A percentile compares a stretch with the other conserved stretches of the same genome.
Conservation (phyloP, 2,888 invertebrate species). For the Himalopsyche kuldschensis region DNA sequence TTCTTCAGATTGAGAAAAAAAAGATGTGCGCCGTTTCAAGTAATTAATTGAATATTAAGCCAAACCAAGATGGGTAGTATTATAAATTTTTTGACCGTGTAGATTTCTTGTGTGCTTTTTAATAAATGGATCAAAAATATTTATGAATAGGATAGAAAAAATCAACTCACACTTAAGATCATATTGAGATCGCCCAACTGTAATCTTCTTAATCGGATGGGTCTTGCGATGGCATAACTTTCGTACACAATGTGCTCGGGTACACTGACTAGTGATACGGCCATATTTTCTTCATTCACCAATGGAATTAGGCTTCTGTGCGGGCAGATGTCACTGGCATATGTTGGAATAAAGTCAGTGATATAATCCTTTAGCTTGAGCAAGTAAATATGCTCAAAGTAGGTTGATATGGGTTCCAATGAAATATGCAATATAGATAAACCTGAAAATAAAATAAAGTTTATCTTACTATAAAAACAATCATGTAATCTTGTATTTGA, state of each 20-base stretch:
- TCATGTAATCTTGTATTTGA: neutral
- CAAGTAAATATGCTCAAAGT: constrained; percentile 76
- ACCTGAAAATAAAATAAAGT: constrained; percentile 49
- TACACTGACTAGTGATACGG: neutral
- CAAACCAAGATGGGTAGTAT: no score
- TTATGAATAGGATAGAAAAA: neutral
- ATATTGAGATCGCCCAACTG: neutral
- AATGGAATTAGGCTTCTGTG: neutral
- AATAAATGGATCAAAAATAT: neutral
- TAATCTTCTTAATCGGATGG: constrained; percentile 60
- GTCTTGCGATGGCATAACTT: constrained; percentile 52
- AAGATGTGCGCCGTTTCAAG: no score
- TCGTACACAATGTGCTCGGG: constrained; percentile 30
- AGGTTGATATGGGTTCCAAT: constrained; percentile 69
- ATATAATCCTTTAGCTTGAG: constrained; percentile 57
- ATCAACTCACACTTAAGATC: neutral
- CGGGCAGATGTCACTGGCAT: neutral
- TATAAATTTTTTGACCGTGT: no score
- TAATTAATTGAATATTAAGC: no score
- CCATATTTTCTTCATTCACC: neutral
- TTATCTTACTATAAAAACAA: neutral
- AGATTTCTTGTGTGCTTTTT: no score
- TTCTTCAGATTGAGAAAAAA: no score
- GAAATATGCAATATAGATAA: constrained; percentile 61
- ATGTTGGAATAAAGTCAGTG: constrained; percentile 50